Conservation (phyloP, 37 sponge, comb jelly and placozoan species). For the Ianthella basta region DNA sequence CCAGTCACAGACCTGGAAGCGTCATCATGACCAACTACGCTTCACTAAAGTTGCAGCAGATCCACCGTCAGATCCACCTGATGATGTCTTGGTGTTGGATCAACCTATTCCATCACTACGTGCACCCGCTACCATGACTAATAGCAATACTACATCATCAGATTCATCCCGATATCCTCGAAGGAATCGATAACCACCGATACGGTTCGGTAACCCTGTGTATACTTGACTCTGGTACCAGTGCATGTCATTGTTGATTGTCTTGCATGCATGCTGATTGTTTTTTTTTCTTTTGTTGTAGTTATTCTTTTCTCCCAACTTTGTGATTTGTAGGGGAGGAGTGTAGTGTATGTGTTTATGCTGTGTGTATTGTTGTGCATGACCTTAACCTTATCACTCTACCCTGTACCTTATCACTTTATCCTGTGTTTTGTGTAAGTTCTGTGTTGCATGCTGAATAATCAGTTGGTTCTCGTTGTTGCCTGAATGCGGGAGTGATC, state of each 20-base stretch:
- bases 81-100: not conserved
- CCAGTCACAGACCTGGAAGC: not conserved
- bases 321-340: not conserved
- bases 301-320: not conserved
- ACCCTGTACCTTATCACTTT: too few species aligned
- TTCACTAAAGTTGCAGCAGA: not conserved
- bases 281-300: not conserved
- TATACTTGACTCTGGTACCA: too few species aligned
- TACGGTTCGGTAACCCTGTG: not conserved
- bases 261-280: not conserved
- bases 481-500: too few species aligned
- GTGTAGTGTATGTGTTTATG: conserved; percentile 10
- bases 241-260: not conserved
- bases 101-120: not conserved
- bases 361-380: too few species aligned
- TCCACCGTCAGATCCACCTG: not conserved
- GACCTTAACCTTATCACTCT: too few species aligned
- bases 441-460: too few species aligned
- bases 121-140: not conserved
- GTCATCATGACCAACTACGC: not conserved
- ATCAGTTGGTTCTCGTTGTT: too few species aligned
- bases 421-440: too few species aligned
- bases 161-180: not conserved
- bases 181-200: not conserved
- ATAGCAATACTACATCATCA: not conserved